phyloP scores from a whole-genome alignment of 2,888 invertebrate species.

The Cantharis nigra region DNA sequence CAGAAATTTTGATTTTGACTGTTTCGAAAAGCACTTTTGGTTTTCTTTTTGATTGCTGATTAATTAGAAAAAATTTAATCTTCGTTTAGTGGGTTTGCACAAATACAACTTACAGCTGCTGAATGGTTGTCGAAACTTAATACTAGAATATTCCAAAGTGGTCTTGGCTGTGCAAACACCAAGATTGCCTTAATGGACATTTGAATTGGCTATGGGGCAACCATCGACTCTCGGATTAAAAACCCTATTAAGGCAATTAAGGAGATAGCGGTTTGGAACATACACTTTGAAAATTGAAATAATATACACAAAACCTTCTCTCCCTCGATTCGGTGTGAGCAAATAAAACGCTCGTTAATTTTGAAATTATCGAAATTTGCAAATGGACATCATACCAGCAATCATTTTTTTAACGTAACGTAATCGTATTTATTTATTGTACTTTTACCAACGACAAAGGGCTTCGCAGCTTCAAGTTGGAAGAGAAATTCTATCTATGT shows the following conservation, averaged over 20 bases:
- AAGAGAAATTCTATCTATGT: conserved; percentile 49
- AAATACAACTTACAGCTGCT: conserved; percentile 5
- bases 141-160: conserved; percentile 32
- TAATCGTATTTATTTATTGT: background rate
- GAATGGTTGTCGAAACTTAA: conserved; percentile 17
- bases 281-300: conserved; percentile 16
- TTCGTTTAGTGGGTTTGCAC: background rate
- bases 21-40: background rate
- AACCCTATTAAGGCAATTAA: conserved; percentile 51
- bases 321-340: background rate
- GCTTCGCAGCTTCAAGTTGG: conserved; percentile 8
- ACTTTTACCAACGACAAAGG: background rate
- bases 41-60: background rate
- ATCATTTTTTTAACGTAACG: background rate
- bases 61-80: background rate
- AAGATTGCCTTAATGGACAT: conserved; percentile 54
- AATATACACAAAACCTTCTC: background rate
- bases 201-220: conserved; percentile 51
- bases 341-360: background rate
- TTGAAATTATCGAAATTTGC: background rate
- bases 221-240: conserved; percentile 53
- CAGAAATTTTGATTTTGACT: background rate
- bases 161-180: conserved; percentile 51
- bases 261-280: conserved; percentile 30
- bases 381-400: background rate